Base-by-base conservation (phyloP, 2,113 vertebrate genomes). In the Reinhardtius hippoglossoides region DNA sequence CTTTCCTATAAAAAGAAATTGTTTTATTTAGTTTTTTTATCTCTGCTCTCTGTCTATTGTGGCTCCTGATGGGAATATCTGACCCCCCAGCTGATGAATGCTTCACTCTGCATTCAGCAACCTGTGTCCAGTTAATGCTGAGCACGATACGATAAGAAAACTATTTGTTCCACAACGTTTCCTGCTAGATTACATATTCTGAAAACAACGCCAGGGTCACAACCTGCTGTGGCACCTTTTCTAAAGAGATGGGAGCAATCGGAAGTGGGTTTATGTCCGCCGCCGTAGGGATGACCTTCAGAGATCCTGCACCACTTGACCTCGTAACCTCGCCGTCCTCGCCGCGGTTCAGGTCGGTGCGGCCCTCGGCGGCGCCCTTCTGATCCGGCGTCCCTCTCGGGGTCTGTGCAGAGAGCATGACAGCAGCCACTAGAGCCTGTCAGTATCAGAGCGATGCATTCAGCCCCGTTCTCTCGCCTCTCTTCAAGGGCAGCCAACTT, bases 401-500 rank as follows among this genome's bases (percentile, higher is more conserved):
- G 69, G 76, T 80, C 76, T 54, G 9, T 59, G 52, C 80, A 24
- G 60, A 79, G 66, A 60, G 71, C 23, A 44, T 69, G 81, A 75
- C 80, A 73, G 70, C 73, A 71, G 66, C 84, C 89, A 78, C 85
- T 72, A 69, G 77, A 74, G 76, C 72, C 59, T 31, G 68, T 81
- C 80, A 58, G 72, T 54, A 83, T 84, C 71, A 71, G 52, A 80
- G 76, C 9, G 67, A 89, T 85, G 82, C 67, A 84, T 89, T 88
- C 89, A 80, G 52, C 74, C 75, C 76, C 23, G 40, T 75, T 85
- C 85, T 82, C 82, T 52, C 18, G 31, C 62, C 57, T 78, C 81
- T 67, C 79, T 84, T 88, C 73, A 76, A 85, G 88, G 81, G 78
- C 86, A 89, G 67, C 84, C 74, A 62, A 85, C 89, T 91, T 91